Percentiles rank a stretch among this genome's conserved stretches.
These are phyloP conservation scores for Trichosurus vulpecula DNA, from an alignment of 2,797 vertebrate species.

Conservation along the genomic window DNA sequence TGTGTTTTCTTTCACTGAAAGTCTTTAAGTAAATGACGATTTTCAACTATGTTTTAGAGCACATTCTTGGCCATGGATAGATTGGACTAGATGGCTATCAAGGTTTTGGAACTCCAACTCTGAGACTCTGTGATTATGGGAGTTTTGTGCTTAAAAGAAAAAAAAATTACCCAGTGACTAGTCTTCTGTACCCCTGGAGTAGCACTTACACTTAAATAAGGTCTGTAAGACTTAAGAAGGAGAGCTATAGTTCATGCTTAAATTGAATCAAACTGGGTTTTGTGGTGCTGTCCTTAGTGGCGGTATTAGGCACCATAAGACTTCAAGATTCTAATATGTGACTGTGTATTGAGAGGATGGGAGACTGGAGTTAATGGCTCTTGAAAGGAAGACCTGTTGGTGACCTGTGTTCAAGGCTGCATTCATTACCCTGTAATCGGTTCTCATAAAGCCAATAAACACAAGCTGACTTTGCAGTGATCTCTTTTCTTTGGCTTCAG, in stretches of 20 bases:
- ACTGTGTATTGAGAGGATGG: neutral
- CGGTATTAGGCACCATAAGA: neutral
- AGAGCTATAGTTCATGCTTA: neutral
- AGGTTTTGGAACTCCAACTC: neutral
- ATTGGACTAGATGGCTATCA: neutral
- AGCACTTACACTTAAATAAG: neutral
- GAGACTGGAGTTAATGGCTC: neutral
- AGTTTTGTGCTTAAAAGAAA: neutral
- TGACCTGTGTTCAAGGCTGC: neutral
- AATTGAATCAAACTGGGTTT: neutral
- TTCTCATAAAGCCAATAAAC: slow-evolving; percentile 1
- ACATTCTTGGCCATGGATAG: neutral
- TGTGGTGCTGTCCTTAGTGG: neutral
- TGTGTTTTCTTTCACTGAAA: neutral
- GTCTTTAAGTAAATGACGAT: neutral
- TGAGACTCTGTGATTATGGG: neutral
- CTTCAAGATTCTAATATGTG: neutral
- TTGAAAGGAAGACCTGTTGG: neutral
- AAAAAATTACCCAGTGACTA: neutral
- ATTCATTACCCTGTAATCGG: neutral
- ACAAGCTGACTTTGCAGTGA: slow-evolving; percentile 2
- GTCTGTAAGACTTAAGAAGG: neutral
- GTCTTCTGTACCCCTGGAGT: neutral
- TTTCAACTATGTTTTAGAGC: neutral
- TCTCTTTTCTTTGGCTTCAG: slow-evolving; percentile 26